Base-by-base conservation (phyloP, 2,113 vertebrate genomes). In the Nettapus auritus region DNA sequence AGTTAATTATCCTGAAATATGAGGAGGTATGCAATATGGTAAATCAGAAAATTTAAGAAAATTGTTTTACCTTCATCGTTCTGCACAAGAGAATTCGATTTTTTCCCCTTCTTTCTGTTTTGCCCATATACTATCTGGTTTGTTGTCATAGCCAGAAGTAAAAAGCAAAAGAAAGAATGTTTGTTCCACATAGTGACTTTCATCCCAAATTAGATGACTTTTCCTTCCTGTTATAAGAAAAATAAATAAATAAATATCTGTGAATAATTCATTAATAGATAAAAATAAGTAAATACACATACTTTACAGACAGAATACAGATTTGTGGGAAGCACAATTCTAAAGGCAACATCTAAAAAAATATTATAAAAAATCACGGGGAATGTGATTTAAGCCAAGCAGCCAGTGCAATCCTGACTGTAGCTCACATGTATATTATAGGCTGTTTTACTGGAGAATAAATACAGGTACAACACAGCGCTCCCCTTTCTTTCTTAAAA, bases 111-210 rank as follows among this genome's bases (percentile, higher is more conserved):
- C 79, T 81, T 98, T 94, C 97, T 98, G 29, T 82, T 98, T 91
- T 99, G 98, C 79, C 97, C 97, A 34, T 93, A 25, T 38, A 91
- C 96, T 36, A 77, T 73, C 53, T 92, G 87, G 57, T 96, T 97
- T 55, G 84, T 60, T 80, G 86, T 64, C 60, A 97, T 64, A 92
- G 94, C 75, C 96, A 98, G 87, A 96, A 99, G 67, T 84, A 98
- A 88, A 52, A 98, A 92, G 94, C 66, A 97, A 82, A 98, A 79
- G 77, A 90, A 82, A 89, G 84, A 71, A 67, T 77, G 9, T 81
- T 93, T 97, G 93, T 95, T 98, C 97, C 97, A 96, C 98, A 98
- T 98, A 92, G 76, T 97, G 96, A 88, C 92, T 95, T 96, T 80
- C 69, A 93, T 95, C 67, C 94, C 97, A 97, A 94, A 73, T 78